These are phyloP conservation scores for Halichondria panicea DNA, from an alignment of 37 sponge, comb jelly and placozoan species.

Conservation along the genomic window DNA sequence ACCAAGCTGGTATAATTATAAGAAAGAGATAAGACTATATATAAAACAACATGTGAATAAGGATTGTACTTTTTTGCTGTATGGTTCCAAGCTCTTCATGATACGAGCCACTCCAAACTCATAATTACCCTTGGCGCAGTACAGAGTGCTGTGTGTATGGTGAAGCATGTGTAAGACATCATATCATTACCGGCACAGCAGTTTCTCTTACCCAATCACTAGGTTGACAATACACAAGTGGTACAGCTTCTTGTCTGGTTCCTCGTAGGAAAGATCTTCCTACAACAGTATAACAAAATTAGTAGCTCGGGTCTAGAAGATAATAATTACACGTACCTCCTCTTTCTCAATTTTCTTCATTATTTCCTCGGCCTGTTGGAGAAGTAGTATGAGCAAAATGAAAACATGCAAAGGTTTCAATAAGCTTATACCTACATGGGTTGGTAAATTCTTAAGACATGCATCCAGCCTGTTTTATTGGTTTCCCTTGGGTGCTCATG, in stretches of 20 bases:
- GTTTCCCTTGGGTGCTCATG: too few relatives aligned
- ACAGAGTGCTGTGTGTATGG: slow-evolving; percentile 67
- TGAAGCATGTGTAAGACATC: not conserved
- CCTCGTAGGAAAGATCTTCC: slow-evolving; percentile 92
- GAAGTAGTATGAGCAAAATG: not conserved
- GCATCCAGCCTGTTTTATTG: not conserved
- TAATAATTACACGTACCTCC: slow-evolving; percentile 50
- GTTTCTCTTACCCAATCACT: slow-evolving; percentile 88
- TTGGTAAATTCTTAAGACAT: not conserved
- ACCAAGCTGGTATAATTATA: slow-evolving; percentile 68
- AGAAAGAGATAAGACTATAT: not conserved
- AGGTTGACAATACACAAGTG: slow-evolving; percentile 98
- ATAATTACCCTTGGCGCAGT: slow-evolving; percentile 98
- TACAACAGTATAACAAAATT: slow-evolving; percentile 13
- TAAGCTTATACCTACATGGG: too few relatives aligned
- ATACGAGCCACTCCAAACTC: slow-evolving; percentile 95
- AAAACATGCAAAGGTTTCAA: not conserved
- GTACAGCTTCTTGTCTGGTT: slow-evolving; percentile 94
- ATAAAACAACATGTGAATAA: not conserved
- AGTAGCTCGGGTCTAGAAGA: not conserved
- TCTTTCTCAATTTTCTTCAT: slow-evolving; percentile 99
- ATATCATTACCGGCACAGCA: not conserved
- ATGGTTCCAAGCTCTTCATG: slow-evolving; percentile 98
- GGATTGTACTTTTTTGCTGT: slow-evolving; percentile 86
- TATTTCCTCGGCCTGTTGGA: slow-evolving; percentile 90